These are phyloP conservation scores for Heteractis magnifica DNA, from an alignment of 92 coral and sea anemone species.

Conservation along the genomic window DNA sequence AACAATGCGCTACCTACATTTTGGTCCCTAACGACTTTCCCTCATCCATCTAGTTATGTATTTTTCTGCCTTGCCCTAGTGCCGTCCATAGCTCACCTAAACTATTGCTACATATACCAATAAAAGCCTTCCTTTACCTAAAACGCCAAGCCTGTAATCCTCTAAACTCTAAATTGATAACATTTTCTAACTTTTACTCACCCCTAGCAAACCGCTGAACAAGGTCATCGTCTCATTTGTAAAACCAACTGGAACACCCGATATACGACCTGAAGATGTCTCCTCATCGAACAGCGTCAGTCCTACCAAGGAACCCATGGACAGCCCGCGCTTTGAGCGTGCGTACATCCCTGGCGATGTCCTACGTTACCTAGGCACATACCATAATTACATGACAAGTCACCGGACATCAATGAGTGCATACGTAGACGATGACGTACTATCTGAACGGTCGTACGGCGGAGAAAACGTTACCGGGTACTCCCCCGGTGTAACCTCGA, in stretches of 20 bases:
- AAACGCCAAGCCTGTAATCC: too few species aligned
- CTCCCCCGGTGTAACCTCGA: conserved; percentile 32
- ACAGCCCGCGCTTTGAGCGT: conserved; percentile 38
- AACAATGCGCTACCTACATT: too few species aligned
- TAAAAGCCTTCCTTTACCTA: too few species aligned
- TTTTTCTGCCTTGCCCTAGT: too few species aligned
- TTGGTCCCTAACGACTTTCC: too few species aligned
- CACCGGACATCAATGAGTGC: conserved; percentile 21
- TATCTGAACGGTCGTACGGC: conserved; percentile 37
- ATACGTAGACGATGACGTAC: conserved; percentile 48
- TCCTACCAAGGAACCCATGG: conserved; percentile 33
- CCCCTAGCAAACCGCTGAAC: conserved; percentile 22
- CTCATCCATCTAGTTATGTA: too few species aligned
- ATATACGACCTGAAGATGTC: conserved; percentile 15
- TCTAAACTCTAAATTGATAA: neutral
- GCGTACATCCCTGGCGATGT: conserved; percentile 41
- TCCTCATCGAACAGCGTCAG: conserved; percentile 11
- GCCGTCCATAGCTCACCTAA: too few species aligned
- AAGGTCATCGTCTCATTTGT: conserved; percentile 41
- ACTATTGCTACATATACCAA: too few species aligned
- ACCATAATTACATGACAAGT: conserved; percentile 35
- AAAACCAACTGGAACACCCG: conserved; percentile 19
- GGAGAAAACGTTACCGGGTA: conserved; percentile 38
- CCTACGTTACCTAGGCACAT: conserved; percentile 17
- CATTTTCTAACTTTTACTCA: neutral